A percentile compares a stretch with the other conserved stretches of the same genome.
Evolutionary conservation across 1,140 invertebrate species (phyloP).

Genomic region (Drosophila lacteicornis): DNA sequence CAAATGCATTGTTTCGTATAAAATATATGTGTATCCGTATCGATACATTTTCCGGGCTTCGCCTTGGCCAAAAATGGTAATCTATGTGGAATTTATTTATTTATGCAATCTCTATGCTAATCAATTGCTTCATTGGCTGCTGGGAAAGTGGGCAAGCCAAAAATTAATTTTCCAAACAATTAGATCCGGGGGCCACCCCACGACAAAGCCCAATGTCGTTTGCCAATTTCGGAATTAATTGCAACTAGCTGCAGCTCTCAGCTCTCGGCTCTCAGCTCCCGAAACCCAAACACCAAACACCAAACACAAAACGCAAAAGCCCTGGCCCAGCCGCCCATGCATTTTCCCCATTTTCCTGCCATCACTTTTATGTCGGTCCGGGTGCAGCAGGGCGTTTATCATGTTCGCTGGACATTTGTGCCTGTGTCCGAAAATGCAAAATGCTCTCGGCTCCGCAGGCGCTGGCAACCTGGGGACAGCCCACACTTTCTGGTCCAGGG

Average conservation of each 20-base stretch:
- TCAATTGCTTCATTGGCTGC: conserved; percentile 26
- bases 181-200: conserved; percentile 33
- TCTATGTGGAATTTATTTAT: conserved; percentile 49
- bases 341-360: conserved; percentile 38
- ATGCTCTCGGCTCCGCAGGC: conserved; percentile 32
- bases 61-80: conserved; percentile 32
- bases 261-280: neutral
- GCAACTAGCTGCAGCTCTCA: conserved; percentile 27
- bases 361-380: conserved; percentile 59
- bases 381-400: conserved; percentile 63
- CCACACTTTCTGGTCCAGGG: conserved; percentile 21
- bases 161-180: conserved; percentile 79
- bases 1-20: conserved; percentile 25
- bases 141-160: conserved; percentile 16
- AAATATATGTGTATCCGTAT: conserved; percentile 16
- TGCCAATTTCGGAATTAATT: conserved; percentile 77
- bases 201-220: conserved; percentile 44
- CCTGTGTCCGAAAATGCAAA: conserved; percentile 44
- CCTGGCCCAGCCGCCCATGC: conserved; percentile 6
- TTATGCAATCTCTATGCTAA: conserved; percentile 61
- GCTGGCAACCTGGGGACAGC: conserved; percentile 28
- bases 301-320: conserved; percentile 10
- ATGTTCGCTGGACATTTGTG: conserved; percentile 53
- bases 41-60: neutral
- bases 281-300: neutral